phyloP scores from a whole-genome alignment of 1,140 invertebrate species.

The Trachelipus rathkii region DNA sequence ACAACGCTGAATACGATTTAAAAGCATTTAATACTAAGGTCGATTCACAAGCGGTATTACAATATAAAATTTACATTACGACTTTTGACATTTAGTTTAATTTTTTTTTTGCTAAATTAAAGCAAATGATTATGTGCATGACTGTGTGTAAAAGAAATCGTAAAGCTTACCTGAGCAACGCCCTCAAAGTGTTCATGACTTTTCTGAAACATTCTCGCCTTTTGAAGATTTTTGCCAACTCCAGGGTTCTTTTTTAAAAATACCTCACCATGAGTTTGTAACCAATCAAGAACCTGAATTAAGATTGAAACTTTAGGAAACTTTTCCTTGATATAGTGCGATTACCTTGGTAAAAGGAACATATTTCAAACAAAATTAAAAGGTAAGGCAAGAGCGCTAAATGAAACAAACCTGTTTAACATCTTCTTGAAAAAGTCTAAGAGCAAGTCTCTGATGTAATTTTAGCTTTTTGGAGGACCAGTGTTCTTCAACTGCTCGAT shows the following conservation, averaged over 20 bases:
- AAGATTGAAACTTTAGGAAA: too few species aligned
- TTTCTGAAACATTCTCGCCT: slow-evolving; percentile 91
- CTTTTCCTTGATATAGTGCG: too few species aligned
- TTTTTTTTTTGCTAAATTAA: not conserved
- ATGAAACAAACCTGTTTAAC: slow-evolving; percentile 44
- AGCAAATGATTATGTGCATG: too few species aligned
- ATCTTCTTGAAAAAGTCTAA: slow-evolving; percentile 78
- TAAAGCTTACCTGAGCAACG: slow-evolving; percentile 76
- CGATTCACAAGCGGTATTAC: not conserved
- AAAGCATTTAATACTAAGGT: too few species aligned
- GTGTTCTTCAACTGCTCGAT: slow-evolving; percentile 82
- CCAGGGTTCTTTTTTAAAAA: slow-evolving; percentile 94
- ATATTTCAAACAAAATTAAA: too few species aligned
- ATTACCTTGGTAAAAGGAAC: too few species aligned
- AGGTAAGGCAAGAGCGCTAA: not conserved
- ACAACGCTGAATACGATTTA: too few species aligned
- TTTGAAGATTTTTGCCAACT: slow-evolving; percentile 88
- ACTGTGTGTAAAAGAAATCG: not conserved
- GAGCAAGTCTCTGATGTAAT: slow-evolving; percentile 84
- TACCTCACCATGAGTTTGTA: slow-evolving; percentile 97
- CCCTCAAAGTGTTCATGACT: slow-evolving; percentile 98
- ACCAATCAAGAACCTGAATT: slow-evolving; percentile 85
- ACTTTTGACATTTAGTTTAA: not conserved
- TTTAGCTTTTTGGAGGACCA: slow-evolving; percentile 92
- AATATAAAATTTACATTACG: not conserved